These are phyloP conservation scores for Rostratula benghalensis DNA, from an alignment of 2,113 vertebrate genomes.

Conservation along the genomic window DNA sequence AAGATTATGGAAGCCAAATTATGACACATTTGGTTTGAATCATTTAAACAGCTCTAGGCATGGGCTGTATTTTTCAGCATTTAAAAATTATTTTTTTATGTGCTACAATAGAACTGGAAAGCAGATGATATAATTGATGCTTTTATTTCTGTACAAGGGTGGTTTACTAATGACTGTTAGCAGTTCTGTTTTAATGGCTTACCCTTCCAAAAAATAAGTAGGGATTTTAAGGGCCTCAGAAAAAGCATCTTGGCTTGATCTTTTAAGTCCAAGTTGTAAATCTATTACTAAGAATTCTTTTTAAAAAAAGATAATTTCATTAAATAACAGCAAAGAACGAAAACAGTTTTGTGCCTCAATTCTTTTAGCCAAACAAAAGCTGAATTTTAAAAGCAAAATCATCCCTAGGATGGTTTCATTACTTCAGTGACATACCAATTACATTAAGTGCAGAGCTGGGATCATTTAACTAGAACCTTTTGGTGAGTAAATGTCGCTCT, in stretches of 20 bases:
- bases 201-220: background rate
- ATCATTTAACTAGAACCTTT: background rate
- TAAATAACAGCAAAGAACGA: background rate
- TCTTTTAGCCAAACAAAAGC: background rate
- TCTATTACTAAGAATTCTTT: background rate
- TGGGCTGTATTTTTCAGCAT: background rate
- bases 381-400: background rate
- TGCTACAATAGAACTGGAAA: background rate
- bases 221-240: background rate
- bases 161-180: background rate
- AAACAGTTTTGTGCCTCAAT: background rate
- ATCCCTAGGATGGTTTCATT: background rate
- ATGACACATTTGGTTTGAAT: background rate
- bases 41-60: background rate
- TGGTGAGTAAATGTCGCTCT: background rate
- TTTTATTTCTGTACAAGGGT: background rate
- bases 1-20: background rate
- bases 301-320: background rate
- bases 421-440: background rate
- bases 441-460: background rate
- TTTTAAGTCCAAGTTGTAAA: background rate
- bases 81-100: background rate
- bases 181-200: background rate
- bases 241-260: background rate
- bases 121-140: background rate